Evolutionary conservation across 2,113 vertebrate genomes (phyloP).

Genomic region (Hydropotes inermis): DNA sequence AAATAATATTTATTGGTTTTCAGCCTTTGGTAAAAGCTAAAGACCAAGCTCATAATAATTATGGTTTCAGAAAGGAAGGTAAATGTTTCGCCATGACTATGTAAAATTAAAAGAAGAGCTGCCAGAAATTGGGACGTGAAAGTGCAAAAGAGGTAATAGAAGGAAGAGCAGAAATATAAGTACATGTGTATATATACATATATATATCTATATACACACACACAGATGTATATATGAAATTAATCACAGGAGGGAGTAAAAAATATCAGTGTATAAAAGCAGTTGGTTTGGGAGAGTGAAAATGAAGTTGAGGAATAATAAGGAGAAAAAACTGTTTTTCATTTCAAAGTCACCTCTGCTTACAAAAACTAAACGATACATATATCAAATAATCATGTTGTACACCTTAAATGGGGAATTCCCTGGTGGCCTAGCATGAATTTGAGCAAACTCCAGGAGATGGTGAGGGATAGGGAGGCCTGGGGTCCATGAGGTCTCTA

Average conservation of each 20-base stretch:
- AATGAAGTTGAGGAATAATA: background rate
- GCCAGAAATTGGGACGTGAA: background rate
- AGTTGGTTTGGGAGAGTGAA: background rate
- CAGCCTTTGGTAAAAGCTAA: background rate
- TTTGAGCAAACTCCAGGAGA: background rate
- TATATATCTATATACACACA: background rate
- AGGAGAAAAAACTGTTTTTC: background rate
- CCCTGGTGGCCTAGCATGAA: background rate
- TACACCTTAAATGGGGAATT: background rate
- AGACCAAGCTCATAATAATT: conserved; percentile 7
- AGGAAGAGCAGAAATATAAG: background rate
- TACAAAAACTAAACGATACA: background rate
- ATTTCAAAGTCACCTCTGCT: background rate
- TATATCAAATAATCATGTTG: background rate
- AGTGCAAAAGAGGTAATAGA: background rate
- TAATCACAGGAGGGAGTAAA: background rate
- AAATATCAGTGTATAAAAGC: background rate
- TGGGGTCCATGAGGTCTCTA: background rate
- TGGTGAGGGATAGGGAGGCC: background rate
- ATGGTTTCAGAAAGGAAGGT: background rate
- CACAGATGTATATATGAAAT: background rate
- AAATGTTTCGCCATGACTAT: conserved; percentile 9
- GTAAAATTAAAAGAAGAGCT: background rate
- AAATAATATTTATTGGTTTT: conserved; percentile 38
- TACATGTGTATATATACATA: background rate